Percentiles rank a stretch among this genome's conserved stretches.
phyloP scores from a whole-genome alignment of 1,140 invertebrate species.

The Orussus abietinus region DNA sequence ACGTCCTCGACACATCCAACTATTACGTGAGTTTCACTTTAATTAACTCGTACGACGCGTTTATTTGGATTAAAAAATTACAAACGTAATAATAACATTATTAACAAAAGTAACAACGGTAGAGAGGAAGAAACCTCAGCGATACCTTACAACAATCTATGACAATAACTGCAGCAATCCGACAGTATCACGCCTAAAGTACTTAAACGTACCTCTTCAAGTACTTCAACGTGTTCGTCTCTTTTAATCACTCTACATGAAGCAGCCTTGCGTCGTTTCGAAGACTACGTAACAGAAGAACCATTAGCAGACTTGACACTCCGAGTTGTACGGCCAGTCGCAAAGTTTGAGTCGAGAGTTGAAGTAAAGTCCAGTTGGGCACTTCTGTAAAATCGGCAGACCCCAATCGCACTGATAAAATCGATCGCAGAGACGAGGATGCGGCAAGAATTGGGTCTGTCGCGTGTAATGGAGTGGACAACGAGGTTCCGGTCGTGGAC shows the following conservation, averaged over 20 bases:
- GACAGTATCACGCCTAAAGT: too few relatives aligned
- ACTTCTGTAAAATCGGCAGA: slow-evolving; percentile 26
- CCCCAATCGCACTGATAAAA: slow-evolving; percentile 42
- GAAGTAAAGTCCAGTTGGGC: slow-evolving; percentile 42
- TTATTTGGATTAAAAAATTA: slow-evolving; percentile 7
- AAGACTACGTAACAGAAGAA: too few relatives aligned
- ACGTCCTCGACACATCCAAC: slow-evolving; percentile 80
- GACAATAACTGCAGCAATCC: too few relatives aligned
- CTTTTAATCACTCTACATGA: too few relatives aligned
- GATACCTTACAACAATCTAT: too few relatives aligned
- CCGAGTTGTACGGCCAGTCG: slow-evolving; percentile 27
- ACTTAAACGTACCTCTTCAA: too few relatives aligned
- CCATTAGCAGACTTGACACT: not conserved
- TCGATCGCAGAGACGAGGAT: slow-evolving; percentile 24
- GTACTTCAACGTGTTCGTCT: too few relatives aligned
- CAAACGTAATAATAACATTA: not conserved
- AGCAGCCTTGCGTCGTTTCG: too few relatives aligned
- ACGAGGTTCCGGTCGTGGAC: slow-evolving; percentile 11
- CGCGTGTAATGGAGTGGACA: slow-evolving; percentile 4
- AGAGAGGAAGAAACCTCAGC: too few relatives aligned
- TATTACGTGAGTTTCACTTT: slow-evolving; percentile 71
- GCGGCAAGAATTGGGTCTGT: slow-evolving; percentile 14
- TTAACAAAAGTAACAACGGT: not conserved
- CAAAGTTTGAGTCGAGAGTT: slow-evolving; percentile 38
- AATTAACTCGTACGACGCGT: slow-evolving; percentile 6